phyloP scores from a whole-genome alignment of 2,888 invertebrate genomes.

The Hypomecis punctinalis region DNA sequence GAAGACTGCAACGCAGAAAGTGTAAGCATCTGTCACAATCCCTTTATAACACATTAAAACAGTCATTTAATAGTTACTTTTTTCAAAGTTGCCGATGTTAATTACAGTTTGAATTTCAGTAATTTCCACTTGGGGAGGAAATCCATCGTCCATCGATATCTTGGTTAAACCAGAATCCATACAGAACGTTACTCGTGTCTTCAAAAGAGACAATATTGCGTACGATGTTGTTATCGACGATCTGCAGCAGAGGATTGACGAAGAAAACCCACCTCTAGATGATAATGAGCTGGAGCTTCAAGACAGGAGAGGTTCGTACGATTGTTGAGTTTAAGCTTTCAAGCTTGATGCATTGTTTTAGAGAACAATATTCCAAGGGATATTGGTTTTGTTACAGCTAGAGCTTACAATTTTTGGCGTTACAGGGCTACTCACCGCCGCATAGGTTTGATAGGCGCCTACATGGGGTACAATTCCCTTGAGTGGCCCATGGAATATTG shows the following conservation, averaged over 20 bases:
- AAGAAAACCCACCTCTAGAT: conserved; percentile 90
- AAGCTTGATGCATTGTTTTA: conserved; percentile 20
- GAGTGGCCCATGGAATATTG: conserved; percentile 85
- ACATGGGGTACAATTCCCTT: conserved; percentile 83
- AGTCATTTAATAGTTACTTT: neutral
- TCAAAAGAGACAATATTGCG: conserved; percentile 86
- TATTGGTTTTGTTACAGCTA: conserved; percentile 81
- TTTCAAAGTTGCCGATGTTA: neutral
- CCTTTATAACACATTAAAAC: too few relatives aligned
- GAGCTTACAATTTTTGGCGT: conserved; percentile 85
- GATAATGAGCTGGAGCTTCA: conserved; percentile 88
- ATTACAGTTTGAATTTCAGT: conserved; percentile 65
- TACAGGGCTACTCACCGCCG: conserved; percentile 79
- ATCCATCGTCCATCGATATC: conserved; percentile 87
- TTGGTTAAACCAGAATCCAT: conserved; percentile 88
- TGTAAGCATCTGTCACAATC: conserved; percentile 60
- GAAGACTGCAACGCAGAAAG: conserved; percentile 68
- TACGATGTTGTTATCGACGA: conserved; percentile 91
- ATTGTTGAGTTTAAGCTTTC: neutral
- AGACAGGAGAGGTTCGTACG: conserved; percentile 87
- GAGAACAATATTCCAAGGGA: conserved; percentile 70
- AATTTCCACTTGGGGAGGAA: conserved; percentile 88
- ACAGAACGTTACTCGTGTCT: conserved; percentile 85
- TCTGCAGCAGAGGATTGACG: conserved; percentile 91
- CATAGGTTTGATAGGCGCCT: conserved; percentile 74